Base-by-base conservation (phyloP, 2,888 invertebrate species). In the Drosophila phalerata region DNA sequence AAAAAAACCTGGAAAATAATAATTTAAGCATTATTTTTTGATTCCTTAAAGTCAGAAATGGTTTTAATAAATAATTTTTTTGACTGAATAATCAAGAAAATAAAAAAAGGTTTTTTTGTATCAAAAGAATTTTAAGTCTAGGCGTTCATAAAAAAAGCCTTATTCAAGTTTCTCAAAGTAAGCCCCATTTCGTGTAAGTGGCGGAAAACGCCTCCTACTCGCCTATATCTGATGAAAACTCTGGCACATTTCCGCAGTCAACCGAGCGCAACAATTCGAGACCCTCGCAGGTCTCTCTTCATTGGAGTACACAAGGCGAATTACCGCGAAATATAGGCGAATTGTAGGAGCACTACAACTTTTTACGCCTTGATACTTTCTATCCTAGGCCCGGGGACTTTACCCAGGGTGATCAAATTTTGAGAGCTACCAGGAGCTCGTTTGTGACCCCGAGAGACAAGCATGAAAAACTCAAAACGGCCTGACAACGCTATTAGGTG, bases 371-470 rank as follows among this genome's bases (percentile, higher is more conserved):
- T 88, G 90, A 90, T 90, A 92, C 92, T 92, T 92, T 92, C 92
- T 92, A 91, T 90, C 91, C 78, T 91, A 86, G 91, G 90, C 92
- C 92, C 92, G 92, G 92, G 92, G 92, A 92, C 92, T 92, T 92
- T 92, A 87, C 92, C 92, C 92, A 92, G 92, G 92, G 92, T 88
- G 32, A 48, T 19, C 32, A 34, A 52, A 62, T 56, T 22, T 32
- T 32, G 48, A 47, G 92, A 92, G 91, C 85, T 92, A 92, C 92
- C 69, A 91, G 61, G 92, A 92, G 85, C 92, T 91, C 92, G 92
- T 90, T 63, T 89, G 92, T 91, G 71, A 89, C 92, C 92, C 92
- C 91, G 92, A 92, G 85, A 92, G 91, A 92, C 90, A 91, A 90
- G 91, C 90, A 88, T 88, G 90, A 80, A 90, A 92, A 88, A 91